Conservation (phyloP, 2,888 invertebrate genomes). For the Serrognathus titanus region DNA sequence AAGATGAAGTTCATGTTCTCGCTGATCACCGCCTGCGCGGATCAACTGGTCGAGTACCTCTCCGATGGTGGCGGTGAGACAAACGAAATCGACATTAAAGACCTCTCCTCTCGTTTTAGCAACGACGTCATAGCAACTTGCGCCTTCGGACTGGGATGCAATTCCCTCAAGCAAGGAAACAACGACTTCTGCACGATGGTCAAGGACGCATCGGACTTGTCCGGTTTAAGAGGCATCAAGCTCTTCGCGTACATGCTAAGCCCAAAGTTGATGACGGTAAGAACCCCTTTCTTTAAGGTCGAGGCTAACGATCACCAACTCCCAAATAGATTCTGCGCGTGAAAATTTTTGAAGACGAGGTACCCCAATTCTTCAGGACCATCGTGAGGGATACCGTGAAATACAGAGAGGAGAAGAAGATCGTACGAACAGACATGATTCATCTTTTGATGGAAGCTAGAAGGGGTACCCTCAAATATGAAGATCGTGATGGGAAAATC, state of each 20-base stretch:
- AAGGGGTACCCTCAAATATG: slow-evolving; percentile 23
- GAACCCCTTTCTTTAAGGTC: too few relatives aligned
- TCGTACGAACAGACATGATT: slow-evolving; percentile 45
- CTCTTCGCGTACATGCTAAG: too few relatives aligned
- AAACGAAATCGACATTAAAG: slow-evolving; percentile 48
- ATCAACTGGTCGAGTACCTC: slow-evolving; percentile 27
- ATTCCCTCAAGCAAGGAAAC: slow-evolving; percentile 53
- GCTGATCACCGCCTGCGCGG: slow-evolving; percentile 27
- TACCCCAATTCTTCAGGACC: slow-evolving; percentile 28
- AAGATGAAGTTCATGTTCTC: slow-evolving; percentile 38
- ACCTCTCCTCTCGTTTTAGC: slow-evolving; percentile 53
- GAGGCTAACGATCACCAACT: too few relatives aligned
- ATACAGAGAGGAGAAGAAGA: slow-evolving; percentile 31
- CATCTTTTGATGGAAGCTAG: slow-evolving; percentile 40
- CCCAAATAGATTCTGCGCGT: too few relatives aligned
- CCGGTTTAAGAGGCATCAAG: too few relatives aligned
- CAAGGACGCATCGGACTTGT: not conserved
- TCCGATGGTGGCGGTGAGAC: slow-evolving; percentile 18
- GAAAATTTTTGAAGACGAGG: slow-evolving; percentile 20
- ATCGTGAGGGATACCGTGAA: slow-evolving; percentile 33
- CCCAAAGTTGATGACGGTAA: too few relatives aligned
- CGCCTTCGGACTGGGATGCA: slow-evolving; percentile 56
- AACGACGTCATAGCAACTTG: slow-evolving; percentile 60
- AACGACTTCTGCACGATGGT: slow-evolving; percentile 54
- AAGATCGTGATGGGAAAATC: not conserved